These are phyloP conservation scores for Pinna nobilis DNA, from an alignment of 1,140 invertebrate species.

Conservation along the genomic window DNA sequence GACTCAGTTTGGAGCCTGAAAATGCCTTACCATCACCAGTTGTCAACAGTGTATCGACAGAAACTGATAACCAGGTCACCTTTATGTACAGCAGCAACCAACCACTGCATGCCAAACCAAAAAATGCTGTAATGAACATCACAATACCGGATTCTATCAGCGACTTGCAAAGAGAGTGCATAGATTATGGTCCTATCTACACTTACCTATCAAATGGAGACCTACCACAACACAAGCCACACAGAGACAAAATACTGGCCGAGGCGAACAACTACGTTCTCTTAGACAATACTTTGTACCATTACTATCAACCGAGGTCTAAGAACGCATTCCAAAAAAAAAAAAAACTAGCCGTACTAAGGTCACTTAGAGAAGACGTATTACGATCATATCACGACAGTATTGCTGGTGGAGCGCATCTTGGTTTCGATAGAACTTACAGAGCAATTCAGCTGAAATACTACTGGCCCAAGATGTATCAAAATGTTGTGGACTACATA, in stretches of 20 bases:
- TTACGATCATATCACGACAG: conserved; percentile 34
- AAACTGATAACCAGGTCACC: conserved; percentile 5
- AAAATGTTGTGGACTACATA: conserved; percentile 34
- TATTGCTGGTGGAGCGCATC: conserved; percentile 31
- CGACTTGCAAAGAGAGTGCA: conserved; percentile 16
- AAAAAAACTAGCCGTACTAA: conserved; percentile 16
- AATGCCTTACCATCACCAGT: not conserved
- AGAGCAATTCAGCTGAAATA: conserved; percentile 30
- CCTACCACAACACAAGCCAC: not conserved
- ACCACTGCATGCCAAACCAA: not conserved
- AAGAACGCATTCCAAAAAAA: conserved; percentile 4
- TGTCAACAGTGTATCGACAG: not conserved
- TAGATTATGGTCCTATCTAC: conserved; percentile 11
- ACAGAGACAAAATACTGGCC: not conserved
- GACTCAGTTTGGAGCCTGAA: not conserved
- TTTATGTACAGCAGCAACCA: not conserved
- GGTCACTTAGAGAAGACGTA: conserved; percentile 8
- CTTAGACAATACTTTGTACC: conserved; percentile 1
- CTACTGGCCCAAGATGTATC: conserved; percentile 33
- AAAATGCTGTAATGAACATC: not conserved
- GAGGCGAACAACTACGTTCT: conserved; percentile 1
- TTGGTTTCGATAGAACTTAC: conserved; percentile 35
- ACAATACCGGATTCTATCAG: not conserved
- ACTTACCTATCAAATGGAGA: not conserved
- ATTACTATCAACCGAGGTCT: not conserved